Percentiles rank a stretch among this genome's conserved stretches.
Evolutionary conservation across 2,797 vertebrate genomes (phyloP).

Genomic region (Acrossocheilus fasciatus): DNA sequence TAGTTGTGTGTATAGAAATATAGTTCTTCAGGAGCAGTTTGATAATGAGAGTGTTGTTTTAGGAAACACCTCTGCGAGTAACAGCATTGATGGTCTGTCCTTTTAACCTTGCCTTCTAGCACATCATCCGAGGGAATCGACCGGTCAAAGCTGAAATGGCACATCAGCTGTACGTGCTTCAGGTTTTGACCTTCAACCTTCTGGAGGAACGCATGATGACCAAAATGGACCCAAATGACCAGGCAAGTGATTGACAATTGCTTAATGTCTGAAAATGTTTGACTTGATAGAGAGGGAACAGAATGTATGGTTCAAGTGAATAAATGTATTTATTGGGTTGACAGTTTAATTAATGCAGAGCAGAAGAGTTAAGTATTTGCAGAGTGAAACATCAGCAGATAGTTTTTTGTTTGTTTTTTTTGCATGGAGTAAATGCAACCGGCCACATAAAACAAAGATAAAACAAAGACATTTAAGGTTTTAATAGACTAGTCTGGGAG

Average conservation of each 20-base stretch:
- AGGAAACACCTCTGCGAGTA: background rate
- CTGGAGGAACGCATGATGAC: slow-evolving; percentile 69
- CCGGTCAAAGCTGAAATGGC: slow-evolving; percentile 99
- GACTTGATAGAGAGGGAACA: background rate
- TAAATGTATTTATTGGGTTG: too few species aligned
- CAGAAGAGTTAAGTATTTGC: too few species aligned
- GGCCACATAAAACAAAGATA: too few species aligned
- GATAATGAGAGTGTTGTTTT: background rate
- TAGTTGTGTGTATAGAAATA: background rate
- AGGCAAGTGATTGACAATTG: slow-evolving; percentile 76
- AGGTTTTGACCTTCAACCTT: slow-evolving; percentile 97
- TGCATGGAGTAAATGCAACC: too few species aligned
- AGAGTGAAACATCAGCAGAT: too few species aligned
- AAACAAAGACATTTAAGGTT: too few species aligned
- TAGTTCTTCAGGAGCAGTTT: background rate
- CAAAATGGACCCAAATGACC: slow-evolving; percentile 98
- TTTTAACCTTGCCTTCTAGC: slow-evolving; percentile 72
- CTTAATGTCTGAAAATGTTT: background rate
- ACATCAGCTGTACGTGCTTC: slow-evolving; percentile 97
- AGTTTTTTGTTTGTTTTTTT: too few species aligned
- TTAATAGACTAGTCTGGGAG: too few species aligned
- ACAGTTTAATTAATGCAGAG: too few species aligned
- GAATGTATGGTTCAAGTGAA: too few species aligned
- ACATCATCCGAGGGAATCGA: slow-evolving; percentile 94
- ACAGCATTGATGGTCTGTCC: too few species aligned